Evolutionary conservation across 2,888 invertebrate genomes (phyloP), one percentile per base, ranked within the genome.

Genomic region (Cephus pulcher): DNA sequence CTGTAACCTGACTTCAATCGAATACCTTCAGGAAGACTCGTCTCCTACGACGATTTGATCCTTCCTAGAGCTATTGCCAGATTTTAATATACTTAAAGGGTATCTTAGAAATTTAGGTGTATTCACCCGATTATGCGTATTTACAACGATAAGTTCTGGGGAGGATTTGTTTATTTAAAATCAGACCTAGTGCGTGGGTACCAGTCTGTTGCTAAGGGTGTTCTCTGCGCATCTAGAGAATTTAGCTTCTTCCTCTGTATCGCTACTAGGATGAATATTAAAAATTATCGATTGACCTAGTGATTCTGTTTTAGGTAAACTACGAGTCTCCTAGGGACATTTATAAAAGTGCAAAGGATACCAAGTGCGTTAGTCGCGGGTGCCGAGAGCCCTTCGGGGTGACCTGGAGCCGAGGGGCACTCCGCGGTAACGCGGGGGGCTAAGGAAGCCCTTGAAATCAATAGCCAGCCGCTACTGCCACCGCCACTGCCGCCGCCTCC

Each of bases 381-480:
- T 86, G 83, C 87, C 83, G 78, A 76, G 80, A 85, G 83, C 84
- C 84, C 84, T 87, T 87, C 82, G 84, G 84, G 89, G 87, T 86
- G 89, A 87, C 89, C 89, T 88, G 90, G 84, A 87, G 84, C 87
- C 86, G 87, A 87, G 86, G 88, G 87, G 87, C 86, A 87, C 86
- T 87, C 85, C 79, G 85, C 85, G 85, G 86, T 82, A 84, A 82
- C 81, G 82, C 79, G 80, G 84, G 86, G 84, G 88, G 84, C 88
- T 89, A 90, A 90, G 89, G 90, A 91, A 91, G 88, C 90, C 91
- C 91, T 91, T 91, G 91, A 91, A 91, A 91, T 91, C 91, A 91
- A 91, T 91, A 91, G 90, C 90, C 89, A 88, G 90, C 88, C 89
- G 87, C 90, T 88, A 89, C 90, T 86, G 89, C 89, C 89, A 86